Evolutionary conservation across 2,797 vertebrate genomes (phyloP), one percentile per base, ranked within the genome.

Genomic region (Thripadectes ignobilis): DNA sequence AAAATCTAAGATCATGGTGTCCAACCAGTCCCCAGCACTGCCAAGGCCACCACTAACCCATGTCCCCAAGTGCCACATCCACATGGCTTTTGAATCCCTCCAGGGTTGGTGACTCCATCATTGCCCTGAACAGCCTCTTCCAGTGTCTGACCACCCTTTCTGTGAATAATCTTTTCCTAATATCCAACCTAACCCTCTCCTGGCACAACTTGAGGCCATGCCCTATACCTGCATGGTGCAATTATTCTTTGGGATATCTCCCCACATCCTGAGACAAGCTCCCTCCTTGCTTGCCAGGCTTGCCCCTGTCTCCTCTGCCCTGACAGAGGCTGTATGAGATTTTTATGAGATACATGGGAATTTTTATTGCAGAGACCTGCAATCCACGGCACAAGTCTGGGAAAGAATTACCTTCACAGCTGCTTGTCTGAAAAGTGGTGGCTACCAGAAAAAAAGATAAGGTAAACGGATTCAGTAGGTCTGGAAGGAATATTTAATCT

Each of bases 121-220:
- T 29, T 73, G 10, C n/a, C 57, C 67, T 49, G 7, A 19, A 12
- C 36, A 75, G 36, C 24, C 36, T 30, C 1, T 32, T 41, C 30
- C 66, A 55, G 9, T 1, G 14, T 7, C 15, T 55, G 24, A 38
- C 5, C 24, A 73, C 6, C 8, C 38, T 17, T 59, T 14, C 4
- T 8, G 34, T 12, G 46, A 52, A 21, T 14, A 39, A 9, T 0
- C 36, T 76, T 48, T 63, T 45, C 43, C 38, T 22, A 57, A 75
- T 24, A 57, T 22, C 12, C 54, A 46, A 23, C 7, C 24, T 43
- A 62, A 89, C 66, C 52, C 14, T 29, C 12, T 71, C 55, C 72
- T 39, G 63, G 14, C 2, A 1, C n/a, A 88, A 59, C 19, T 1
- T 43, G 36, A 82, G 15, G 45, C 29, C 0, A 0, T 3, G 4